These are phyloP conservation scores for Peromyscus nudipes DNA, from an alignment of 2,797 vertebrate genomes.

Conservation along the genomic window DNA sequence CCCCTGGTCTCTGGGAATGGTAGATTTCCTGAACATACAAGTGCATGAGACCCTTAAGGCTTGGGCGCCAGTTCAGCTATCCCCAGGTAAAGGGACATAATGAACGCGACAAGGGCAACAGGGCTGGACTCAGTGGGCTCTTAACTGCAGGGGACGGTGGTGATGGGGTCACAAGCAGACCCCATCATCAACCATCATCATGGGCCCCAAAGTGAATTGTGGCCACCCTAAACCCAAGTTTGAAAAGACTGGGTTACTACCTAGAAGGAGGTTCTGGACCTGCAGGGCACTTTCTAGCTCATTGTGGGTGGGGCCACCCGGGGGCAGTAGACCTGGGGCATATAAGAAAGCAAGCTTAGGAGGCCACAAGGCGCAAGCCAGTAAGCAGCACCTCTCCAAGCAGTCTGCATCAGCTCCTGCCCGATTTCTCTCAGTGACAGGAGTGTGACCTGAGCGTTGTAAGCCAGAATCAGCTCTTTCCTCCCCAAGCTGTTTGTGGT, in stretches of 20 bases:
- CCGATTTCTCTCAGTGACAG: background rate
- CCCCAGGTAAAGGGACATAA: background rate
- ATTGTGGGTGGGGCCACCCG: background rate
- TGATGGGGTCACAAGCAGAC: background rate
- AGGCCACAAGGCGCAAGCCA: background rate
- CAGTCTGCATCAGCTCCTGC: background rate
- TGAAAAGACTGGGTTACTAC: accelerated
- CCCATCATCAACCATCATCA: background rate
- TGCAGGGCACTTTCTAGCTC: background rate
- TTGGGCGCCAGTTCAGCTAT: background rate
- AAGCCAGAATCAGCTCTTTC: background rate
- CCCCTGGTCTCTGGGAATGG: background rate
- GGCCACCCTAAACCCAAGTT: background rate
- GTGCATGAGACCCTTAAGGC: background rate
- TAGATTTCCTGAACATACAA: too few relatives aligned
- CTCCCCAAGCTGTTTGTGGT: background rate
- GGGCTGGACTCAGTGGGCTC: background rate
- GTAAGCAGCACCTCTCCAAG: background rate
- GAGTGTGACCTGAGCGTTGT: too few relatives aligned
- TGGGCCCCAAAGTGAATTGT: background rate
- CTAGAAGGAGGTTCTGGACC: background rate
- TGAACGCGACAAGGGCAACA: background rate
- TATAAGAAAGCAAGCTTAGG: background rate
- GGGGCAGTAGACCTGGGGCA: background rate
- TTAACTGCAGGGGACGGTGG: background rate